Evolutionary conservation across 2,888 invertebrate genomes (phyloP).

Genomic region (Agrochola litura): DNA sequence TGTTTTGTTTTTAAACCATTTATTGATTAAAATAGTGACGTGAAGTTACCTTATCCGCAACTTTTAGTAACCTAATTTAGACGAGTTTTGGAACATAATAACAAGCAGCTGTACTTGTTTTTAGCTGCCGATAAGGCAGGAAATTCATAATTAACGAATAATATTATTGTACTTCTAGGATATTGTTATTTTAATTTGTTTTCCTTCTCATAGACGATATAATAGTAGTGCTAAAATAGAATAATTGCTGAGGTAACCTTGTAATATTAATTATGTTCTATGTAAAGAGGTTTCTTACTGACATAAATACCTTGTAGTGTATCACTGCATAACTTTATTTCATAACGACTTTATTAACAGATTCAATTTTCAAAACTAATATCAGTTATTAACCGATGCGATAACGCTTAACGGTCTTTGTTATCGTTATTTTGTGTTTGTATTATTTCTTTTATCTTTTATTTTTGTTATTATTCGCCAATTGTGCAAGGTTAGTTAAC

Average conservation of each 20-base stretch:
- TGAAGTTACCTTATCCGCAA: conserved; percentile 3
- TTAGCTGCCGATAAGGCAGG: conserved; percentile 14
- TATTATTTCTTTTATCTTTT: conserved; percentile 36
- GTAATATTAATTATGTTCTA: background rate
- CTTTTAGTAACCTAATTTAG: conserved; percentile 4
- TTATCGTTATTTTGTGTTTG: conserved; percentile 33
- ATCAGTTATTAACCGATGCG: conserved; percentile 5
- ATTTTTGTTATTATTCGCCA: conserved; percentile 41
- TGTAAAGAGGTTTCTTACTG: background rate
- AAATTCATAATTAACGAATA: conserved; percentile 3
- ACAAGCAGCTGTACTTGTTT: conserved; percentile 14
- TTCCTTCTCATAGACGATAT: conserved; percentile 28
- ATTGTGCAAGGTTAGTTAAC: conserved; percentile 56
- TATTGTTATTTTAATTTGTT: conserved; percentile 6
- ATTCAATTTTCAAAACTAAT: conserved; percentile 17
- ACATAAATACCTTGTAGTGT: background rate
- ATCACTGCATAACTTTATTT: background rate
- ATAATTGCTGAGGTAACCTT: background rate
- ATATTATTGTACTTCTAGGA: conserved; percentile 22
- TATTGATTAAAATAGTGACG: background rate
- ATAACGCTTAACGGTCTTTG: conserved; percentile 44
- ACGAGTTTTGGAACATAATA: conserved; percentile 7
- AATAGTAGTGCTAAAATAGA: conserved; percentile 21
- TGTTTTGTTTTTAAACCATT: background rate
- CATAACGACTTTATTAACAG: conserved; percentile 9